phyloP scores from a whole-genome alignment of 2,888 invertebrate species.

The Rhingia campestris region DNA sequence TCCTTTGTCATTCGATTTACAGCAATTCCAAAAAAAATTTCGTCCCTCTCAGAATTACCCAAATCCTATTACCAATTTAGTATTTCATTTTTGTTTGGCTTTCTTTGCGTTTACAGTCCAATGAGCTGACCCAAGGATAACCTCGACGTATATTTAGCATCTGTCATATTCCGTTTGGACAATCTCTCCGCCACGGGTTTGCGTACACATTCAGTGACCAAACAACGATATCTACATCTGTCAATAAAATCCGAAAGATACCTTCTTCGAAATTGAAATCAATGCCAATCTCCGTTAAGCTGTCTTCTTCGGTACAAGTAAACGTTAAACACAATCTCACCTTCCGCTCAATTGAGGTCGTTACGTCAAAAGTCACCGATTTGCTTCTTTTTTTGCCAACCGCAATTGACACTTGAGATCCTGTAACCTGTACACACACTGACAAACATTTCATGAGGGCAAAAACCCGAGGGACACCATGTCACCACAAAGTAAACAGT shows the following conservation, averaged over 20 bases:
- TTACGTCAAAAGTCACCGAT: constrained; percentile 26
- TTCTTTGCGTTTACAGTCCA: constrained; percentile 21
- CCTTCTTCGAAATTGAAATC: constrained; percentile 20
- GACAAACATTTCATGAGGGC: background rate
- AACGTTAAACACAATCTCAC: constrained; percentile 25
- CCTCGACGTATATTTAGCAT: constrained; percentile 7
- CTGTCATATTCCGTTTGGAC: background rate
- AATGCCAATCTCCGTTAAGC: constrained; percentile 32
- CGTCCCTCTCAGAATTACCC: background rate
- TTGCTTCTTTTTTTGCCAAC: constrained; percentile 4
- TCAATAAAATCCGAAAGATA: constrained; percentile 38
- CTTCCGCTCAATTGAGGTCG: constrained; percentile 47
- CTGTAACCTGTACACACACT: constrained; percentile 18
- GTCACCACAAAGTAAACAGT: constrained; percentile 48
- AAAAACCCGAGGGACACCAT: constrained; percentile 5
- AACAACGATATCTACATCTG: constrained; percentile 28
- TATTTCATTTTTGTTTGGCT: constrained; percentile 20
- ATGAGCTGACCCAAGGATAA: constrained; percentile 6
- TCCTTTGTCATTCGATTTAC: too few relatives aligned
- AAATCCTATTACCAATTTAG: constrained; percentile 40
- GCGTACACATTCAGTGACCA: constrained; percentile 14
- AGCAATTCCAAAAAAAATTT: too few relatives aligned
- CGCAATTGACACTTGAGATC: constrained; percentile 46
- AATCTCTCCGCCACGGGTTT: background rate
- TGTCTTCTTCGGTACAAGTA: background rate